Base-by-base conservation (phyloP, 37 sponge, comb jelly and placozoan species). In the Spongilla lacustris region DNA sequence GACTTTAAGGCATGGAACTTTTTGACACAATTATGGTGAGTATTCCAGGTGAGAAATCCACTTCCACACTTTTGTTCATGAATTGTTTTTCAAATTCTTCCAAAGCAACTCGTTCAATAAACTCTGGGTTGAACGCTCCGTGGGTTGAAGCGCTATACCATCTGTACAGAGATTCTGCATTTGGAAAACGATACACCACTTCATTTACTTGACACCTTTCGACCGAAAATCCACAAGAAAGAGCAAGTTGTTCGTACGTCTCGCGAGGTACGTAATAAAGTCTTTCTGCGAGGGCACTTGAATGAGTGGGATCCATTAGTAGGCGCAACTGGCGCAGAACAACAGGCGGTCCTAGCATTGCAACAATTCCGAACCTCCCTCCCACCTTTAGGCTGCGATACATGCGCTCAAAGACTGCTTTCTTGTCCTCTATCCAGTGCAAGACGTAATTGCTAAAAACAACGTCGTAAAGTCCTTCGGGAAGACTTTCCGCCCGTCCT, bases 381-480 rank as follows among this genome's bases (percentile, higher is more conserved):
- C 81, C 81, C 21, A 10, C 5, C 6, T 68, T 27, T 19, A 81
- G 19, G 35, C 48, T 81, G 25, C 28, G 33, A 69, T 36, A 29
- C 27, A 81, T 36, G 14, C 29, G 21, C 25, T 81, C 29, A 26
- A 81, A 81, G 2, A 67, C 68, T 10, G 68, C 70, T 27, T 81
- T 31, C 48, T 81, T 81, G 36, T 81, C 69, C 36, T 67, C 31
- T 17, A 81, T 68, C 69, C 68, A 67, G 69, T 81, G 81, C 24
- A 81, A 67, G 34, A 67, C 81, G 48, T 81, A 81, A 66, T 67
- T 67, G 37, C 69, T 67, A n/a, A 68, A 81, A 68, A 81, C 81
- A 26, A 68, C 12, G 48, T 81, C 81, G 28, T 81, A 81, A 17
- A 48, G 35, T 67, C 68, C 81, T 67, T 68, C 36, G 68, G 81